A percentile compares a stretch with the other conserved stretches of the same genome.
Evolutionary conservation across 2,113 vertebrate species (phyloP).

Genomic region (Epinephelus lanceolatus): DNA sequence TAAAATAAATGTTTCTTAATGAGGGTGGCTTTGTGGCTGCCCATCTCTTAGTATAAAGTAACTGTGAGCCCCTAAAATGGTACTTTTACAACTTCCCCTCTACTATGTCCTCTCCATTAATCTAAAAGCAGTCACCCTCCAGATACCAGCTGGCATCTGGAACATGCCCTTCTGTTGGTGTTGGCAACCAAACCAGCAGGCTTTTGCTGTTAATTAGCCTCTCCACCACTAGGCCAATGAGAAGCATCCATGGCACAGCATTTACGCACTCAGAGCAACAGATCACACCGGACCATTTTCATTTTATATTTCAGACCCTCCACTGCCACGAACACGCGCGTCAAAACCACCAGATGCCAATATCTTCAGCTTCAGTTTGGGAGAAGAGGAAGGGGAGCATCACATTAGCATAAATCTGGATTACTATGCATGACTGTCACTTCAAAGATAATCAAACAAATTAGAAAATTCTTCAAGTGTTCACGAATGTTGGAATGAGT

Average conservation of each 20-base stretch:
- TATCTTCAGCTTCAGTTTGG: slow-evolving; percentile 49
- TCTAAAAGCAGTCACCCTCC: slow-evolving; percentile 65
- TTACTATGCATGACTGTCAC: slow-evolving; percentile 78
- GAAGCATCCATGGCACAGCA: slow-evolving; percentile 39
- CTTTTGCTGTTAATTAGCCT: slow-evolving; percentile 69
- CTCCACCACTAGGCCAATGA: slow-evolving; percentile 54
- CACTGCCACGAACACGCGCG: slow-evolving; percentile 19
- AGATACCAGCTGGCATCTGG: slow-evolving; percentile 67
- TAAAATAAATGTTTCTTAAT: slow-evolving; percentile 7
- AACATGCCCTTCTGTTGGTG: slow-evolving; percentile 65
- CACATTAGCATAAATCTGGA: slow-evolving; percentile 75
- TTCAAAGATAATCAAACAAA: slow-evolving; percentile 80
- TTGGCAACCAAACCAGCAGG: slow-evolving; percentile 53
- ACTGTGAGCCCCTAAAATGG: slow-evolving; percentile 15
- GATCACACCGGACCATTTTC: slow-evolving; percentile 58
- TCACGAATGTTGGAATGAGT: slow-evolving; percentile 71
- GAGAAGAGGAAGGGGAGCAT: slow-evolving; percentile 38
- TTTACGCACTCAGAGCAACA: slow-evolving; percentile 53
- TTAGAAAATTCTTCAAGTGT: slow-evolving; percentile 75
- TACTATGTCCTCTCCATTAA: slow-evolving; percentile 50
- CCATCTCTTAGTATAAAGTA: background rate
- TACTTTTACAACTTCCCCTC: slow-evolving; percentile 24
- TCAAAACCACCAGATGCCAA: slow-evolving; percentile 59
- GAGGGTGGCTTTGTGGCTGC: slow-evolving; percentile 25
- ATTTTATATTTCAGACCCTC: slow-evolving; percentile 47